Base-by-base conservation (phyloP, 2,888 invertebrate genomes). In the Lampropteryx suffumata region DNA sequence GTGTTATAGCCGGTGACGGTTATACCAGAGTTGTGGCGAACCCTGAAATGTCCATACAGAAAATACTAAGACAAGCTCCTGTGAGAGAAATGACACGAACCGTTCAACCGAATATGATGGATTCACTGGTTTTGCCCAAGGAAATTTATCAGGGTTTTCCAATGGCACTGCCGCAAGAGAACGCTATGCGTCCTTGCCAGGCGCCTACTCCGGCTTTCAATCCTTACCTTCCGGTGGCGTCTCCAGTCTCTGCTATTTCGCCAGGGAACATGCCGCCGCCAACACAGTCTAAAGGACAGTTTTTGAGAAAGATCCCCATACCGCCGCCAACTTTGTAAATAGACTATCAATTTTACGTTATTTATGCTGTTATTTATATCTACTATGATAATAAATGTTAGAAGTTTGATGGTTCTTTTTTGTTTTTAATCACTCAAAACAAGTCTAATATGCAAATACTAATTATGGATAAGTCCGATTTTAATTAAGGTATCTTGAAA, bases 281-380 rank as follows among this genome's bases (percentile, higher is more conserved):
- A 0, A 66, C 60, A 0, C 69, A 76, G 34, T 65, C 73, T 0
- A 71, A 72, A 28, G 74, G 74, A 9, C 75, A 80, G 10, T 81
- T 72, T 52, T 65, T 82, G 35, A 72, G 79, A 40, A 84, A 82
- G 59, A 76, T 81, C 35, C 77, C 79, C 1, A 79, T 82, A 30
- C 76, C 79, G 0, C 81, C 81, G 1, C 81, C 79, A 2, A 64
- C 61, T 36, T 50, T 79, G 50, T 77, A 68, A 35, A n/a, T n/a
- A 9, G 10, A 13, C 13, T 34, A 21, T 36, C 9, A 11, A 40
- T 32, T 41, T 41, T 8, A 12, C 1, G 4, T 17, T 21, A 24
- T 10, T 30, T 24, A 6, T 24, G 7, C 4, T 17, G 4, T 17
- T 17, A 17, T 17, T 17, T 17, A 17, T 17, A 17, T 17, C 4